These are phyloP conservation scores for Agrochola litura DNA, from an alignment of 2,888 invertebrate genomes.

Conservation along the genomic window DNA sequence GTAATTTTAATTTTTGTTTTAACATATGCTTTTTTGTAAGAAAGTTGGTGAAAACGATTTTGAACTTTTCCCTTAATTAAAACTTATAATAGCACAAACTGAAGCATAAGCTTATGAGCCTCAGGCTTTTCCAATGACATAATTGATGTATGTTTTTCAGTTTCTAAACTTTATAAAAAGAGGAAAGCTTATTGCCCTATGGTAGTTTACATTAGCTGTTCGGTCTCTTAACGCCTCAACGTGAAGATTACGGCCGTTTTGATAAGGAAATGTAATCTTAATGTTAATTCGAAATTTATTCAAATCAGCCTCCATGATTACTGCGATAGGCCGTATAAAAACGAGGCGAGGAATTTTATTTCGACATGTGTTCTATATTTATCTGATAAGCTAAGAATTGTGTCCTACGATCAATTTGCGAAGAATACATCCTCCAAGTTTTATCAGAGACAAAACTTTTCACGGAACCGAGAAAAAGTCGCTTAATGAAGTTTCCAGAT, in stretches of 20 bases:
- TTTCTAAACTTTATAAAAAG: neutral
- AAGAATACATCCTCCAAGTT: conserved; percentile 50
- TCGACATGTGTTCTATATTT: conserved; percentile 52
- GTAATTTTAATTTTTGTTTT: conserved; percentile 32
- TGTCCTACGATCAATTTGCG: conserved; percentile 54
- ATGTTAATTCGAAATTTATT: conserved; percentile 65
- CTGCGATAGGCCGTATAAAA: conserved; percentile 56
- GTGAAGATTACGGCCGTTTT: conserved; percentile 46
- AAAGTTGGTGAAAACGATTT: neutral
- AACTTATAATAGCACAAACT: neutral
- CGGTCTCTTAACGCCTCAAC: conserved; percentile 36
- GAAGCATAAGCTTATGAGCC: neutral
- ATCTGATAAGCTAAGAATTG: conserved; percentile 56
- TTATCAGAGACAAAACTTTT: conserved; percentile 56
- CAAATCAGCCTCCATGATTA: conserved; percentile 45
- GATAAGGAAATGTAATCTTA: conserved; percentile 64
- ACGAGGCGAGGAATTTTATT: conserved; percentile 49
- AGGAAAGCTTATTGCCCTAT: neutral
- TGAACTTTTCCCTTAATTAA: neutral
- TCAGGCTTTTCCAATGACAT: neutral
- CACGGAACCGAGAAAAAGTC: conserved; percentile 50
- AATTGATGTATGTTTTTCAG: neutral
- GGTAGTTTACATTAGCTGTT: conserved; percentile 32
- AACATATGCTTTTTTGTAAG: too few relatives aligned
- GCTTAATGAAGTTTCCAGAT: conserved; percentile 63